A percentile compares a stretch with the other conserved stretches of the same genome.
Evolutionary conservation across 2,113 vertebrate genomes (phyloP).

Genomic region (Emydura subglobosa): DNA sequence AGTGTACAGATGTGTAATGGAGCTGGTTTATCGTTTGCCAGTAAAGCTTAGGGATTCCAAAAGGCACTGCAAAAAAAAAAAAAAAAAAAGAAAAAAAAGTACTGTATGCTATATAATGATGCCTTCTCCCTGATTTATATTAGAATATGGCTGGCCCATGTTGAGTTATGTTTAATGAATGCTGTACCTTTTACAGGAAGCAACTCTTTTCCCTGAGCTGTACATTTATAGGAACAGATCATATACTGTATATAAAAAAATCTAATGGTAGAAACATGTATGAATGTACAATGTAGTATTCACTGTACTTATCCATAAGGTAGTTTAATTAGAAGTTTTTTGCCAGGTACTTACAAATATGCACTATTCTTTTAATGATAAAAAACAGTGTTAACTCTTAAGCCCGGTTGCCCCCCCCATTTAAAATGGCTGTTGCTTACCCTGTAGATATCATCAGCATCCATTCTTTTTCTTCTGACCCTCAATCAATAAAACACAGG

Average conservation of each 20-base stretch:
- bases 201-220: slow-evolving; percentile 73
- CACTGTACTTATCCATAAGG: slow-evolving; percentile 68
- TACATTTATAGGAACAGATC: slow-evolving; percentile 80
- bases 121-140: slow-evolving; percentile 68
- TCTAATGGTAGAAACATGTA: slow-evolving; percentile 62
- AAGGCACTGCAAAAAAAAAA: slow-evolving; percentile 42
- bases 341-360: slow-evolving; percentile 79
- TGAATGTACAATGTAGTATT: slow-evolving; percentile 76
- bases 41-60: slow-evolving; percentile 27
- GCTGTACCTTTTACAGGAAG: slow-evolving; percentile 71
- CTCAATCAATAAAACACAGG: slow-evolving; percentile 70
- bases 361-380: slow-evolving; percentile 54
- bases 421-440: slow-evolving; percentile 23
- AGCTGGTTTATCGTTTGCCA: slow-evolving; percentile 15
- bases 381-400: slow-evolving; percentile 52
- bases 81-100: slow-evolving; percentile 47
- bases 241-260: slow-evolving; percentile 80
- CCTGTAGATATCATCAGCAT: slow-evolving; percentile 33
- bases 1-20: slow-evolving; percentile 45
- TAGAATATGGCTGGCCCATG: slow-evolving; percentile 87
- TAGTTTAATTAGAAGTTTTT: slow-evolving; percentile 63
- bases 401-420: slow-evolving; percentile 10
- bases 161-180: slow-evolving; percentile 76
- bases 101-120: slow-evolving; percentile 54
- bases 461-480: slow-evolving; percentile 43